Evolutionary conservation across 2,797 vertebrate species (phyloP), one percentile per base, ranked within the genome.

Genomic region (Serranus cabrilla): DNA sequence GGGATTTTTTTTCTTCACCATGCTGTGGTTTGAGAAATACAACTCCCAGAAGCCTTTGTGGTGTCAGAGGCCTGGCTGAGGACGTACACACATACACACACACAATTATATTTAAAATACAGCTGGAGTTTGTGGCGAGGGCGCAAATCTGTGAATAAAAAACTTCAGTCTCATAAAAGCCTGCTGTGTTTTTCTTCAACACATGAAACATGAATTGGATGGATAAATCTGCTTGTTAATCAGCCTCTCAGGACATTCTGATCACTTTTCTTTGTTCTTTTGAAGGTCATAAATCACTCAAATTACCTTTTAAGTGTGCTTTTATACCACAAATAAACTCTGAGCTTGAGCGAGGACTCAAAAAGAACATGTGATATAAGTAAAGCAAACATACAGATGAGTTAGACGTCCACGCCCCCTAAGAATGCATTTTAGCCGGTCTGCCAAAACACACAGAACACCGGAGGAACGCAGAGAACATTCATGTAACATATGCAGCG

Each of bases 61-160:
- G 47, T 71, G 59, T 73, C 65, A 71, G 83, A 81, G 51, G 52
- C 80, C 62, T 62, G 59, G 58, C 61, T 77, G 39, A 85, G 45
- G 61, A 69, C 63, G 31, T 18, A 25, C 52, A 66, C 42, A 57
- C 5, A 64, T 1, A 23, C 39, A 40, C 13, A 42, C 34, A 34
- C 14, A 43, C 42, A 43, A 16, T 16, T 16, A 45, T 7, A 17
- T 8, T 0, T 45, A 17, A 70, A 47, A 69, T 47, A 49, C 62
- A 37, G 25, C 54, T 66, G 61, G 54, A 73, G 55, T 65, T 74
- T 84, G 43, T 80, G 75, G 54, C 75, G 52, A 88, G 18, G 64
- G 47, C 13, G 39, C 74, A 64, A 81, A 89, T 84, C 61, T 87
- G 80, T 89, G 85, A 93, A 93, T 93, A 93, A 93, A 34, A 92